phyloP scores from a whole-genome alignment of 1,140 invertebrate species.

The Calliopsis andreniformis region DNA sequence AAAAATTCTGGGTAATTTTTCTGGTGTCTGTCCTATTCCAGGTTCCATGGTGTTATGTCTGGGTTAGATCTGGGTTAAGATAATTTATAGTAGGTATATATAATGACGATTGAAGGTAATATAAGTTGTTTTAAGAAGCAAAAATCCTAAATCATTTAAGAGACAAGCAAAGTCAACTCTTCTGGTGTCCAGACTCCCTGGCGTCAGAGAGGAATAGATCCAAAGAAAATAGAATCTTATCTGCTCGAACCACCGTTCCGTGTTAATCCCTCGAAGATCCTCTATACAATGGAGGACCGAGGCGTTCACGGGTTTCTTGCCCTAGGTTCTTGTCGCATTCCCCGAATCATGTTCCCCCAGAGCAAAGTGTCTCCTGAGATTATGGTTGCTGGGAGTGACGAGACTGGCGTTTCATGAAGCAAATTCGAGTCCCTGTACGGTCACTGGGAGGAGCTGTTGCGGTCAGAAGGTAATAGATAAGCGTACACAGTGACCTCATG shows the following conservation, averaged over 20 bases:
- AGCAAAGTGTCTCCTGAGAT: constrained; percentile 45
- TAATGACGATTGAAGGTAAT: too few relatives aligned
- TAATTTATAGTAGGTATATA: too few relatives aligned
- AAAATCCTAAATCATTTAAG: too few relatives aligned
- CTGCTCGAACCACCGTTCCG: not conserved
- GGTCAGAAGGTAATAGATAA: constrained; percentile 67
- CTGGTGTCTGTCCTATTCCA: too few relatives aligned
- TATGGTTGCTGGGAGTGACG: constrained; percentile 9
- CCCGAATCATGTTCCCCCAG: constrained; percentile 25
- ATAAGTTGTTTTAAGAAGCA: too few relatives aligned
- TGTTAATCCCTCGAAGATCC: not conserved
- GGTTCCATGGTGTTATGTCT: too few relatives aligned
- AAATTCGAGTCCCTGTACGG: constrained; percentile 47
- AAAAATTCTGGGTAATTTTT: too few relatives aligned
- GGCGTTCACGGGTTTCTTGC: not conserved
- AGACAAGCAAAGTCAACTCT: too few relatives aligned
- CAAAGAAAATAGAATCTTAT: not conserved
- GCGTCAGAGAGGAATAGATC: too few relatives aligned
- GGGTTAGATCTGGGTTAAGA: too few relatives aligned
- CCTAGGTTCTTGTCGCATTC: not conserved
- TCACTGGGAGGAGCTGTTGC: constrained; percentile 62
- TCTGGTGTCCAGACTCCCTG: too few relatives aligned
- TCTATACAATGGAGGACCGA: too few relatives aligned
- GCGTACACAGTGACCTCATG: constrained; percentile 28
- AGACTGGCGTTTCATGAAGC: constrained; percentile 17